A percentile compares a stretch with the other conserved stretches of the same genome.
Conservation (phyloP, 2,113 vertebrate genomes). For the Larimichthys polyactis region DNA sequence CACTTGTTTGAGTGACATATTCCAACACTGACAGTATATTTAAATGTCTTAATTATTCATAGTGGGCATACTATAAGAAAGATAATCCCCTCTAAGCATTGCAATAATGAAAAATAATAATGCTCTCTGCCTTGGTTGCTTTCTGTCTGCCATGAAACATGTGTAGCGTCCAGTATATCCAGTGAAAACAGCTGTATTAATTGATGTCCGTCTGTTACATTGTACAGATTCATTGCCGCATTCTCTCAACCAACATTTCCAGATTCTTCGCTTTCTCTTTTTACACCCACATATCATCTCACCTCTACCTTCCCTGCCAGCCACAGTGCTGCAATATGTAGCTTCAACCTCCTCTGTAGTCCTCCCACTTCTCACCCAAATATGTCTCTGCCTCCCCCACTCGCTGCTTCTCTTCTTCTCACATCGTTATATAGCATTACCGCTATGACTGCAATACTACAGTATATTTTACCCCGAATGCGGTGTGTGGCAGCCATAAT, state of each 20-base stretch:
- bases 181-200: constrained; percentile 2
- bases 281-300: constrained; percentile 67
- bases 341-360: constrained; percentile 68
- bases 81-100: constrained; percentile 24
- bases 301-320: constrained; percentile 69
- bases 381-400: constrained; percentile 66
- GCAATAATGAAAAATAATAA: constrained; percentile 8
- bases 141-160: background rate
- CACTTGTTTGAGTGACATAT: background rate
- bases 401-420: constrained; percentile 50
- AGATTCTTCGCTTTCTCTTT: constrained; percentile 43
- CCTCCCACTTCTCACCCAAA: constrained; percentile 75
- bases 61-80: background rate
- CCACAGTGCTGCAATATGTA: constrained; percentile 55
- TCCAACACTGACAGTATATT: background rate
- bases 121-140: background rate
- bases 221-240: constrained; percentile 14
- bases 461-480: background rate
- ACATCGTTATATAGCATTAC: constrained; percentile 14
- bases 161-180: constrained; percentile 1
- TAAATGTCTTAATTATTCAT: background rate
- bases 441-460: background rate
- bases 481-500: background rate
- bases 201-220: background rate
- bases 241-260: constrained; percentile 30